These are phyloP conservation scores for Seira musarum DNA, from an alignment of 2,888 invertebrate genomes.

Conservation along the genomic window DNA sequence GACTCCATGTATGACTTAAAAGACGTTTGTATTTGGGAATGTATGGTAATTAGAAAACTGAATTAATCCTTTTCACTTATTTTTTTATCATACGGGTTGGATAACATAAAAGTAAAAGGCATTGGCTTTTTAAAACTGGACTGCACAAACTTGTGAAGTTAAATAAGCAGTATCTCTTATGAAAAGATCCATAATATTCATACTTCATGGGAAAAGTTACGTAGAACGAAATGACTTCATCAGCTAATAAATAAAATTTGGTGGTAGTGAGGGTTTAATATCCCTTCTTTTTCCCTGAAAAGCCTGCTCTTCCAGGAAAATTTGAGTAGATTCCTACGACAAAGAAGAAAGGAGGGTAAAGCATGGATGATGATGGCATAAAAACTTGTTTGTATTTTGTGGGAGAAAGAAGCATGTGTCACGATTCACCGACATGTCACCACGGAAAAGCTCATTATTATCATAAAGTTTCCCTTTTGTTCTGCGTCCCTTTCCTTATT, in stretches of 20 bases:
- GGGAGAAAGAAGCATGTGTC: slow-evolving; percentile 27
- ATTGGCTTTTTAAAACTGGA: too few relatives aligned
- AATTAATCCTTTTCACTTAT: not conserved
- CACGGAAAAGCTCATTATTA: slow-evolving; percentile 35
- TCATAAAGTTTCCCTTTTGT: slow-evolving; percentile 28
- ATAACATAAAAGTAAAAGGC: too few relatives aligned
- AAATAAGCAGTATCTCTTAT: not conserved
- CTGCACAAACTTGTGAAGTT: not conserved
- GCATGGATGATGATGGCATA: not conserved
- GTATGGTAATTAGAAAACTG: not conserved
- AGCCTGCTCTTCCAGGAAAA: not conserved
- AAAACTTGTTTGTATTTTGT: not conserved
- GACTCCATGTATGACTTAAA: not conserved
- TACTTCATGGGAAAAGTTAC: not conserved
- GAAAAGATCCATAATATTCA: not conserved
- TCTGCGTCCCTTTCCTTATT: not conserved
- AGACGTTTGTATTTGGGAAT: not conserved
- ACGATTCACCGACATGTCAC: slow-evolving; percentile 32
- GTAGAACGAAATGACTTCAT: slow-evolving; percentile 5
- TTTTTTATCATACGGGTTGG: too few relatives aligned
- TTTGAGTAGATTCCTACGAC: too few relatives aligned
- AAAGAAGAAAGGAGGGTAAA: too few relatives aligned
- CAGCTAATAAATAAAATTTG: slow-evolving; percentile 22
- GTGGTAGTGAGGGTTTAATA: not conserved
- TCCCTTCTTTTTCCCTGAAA: not conserved